Base-by-base conservation (phyloP, 1,140 invertebrate genomes). In the Agraylea sexmaculata region DNA sequence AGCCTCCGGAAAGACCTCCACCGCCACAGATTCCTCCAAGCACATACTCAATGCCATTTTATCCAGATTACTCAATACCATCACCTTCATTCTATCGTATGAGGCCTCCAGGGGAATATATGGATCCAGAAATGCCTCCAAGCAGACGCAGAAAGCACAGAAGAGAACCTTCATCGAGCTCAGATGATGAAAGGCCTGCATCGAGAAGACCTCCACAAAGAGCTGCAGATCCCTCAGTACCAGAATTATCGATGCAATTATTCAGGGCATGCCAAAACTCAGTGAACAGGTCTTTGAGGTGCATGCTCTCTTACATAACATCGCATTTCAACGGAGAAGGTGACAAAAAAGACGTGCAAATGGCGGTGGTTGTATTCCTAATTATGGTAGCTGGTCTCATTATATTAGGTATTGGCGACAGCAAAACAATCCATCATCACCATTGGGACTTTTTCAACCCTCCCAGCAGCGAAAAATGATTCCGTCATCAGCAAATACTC, bases 361-460 rank as follows among this genome's bases (percentile, higher is more conserved):
- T 80, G 43, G 74, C 77, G 1, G 59, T 85, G 48, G 75, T 83
- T 30, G 77, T 83, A 51, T 70, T 87, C 28, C 65, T 87, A 28
- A 70, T 86, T 28, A 60, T 87, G 19, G 71, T 86, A 18, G 78
- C 78, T 19, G 78, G 75, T 1, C 57, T 86, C 12, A 69, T 86
- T 19, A 66, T 83, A 57, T 59, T 82, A 16, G 76, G 75, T n/a
- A 72, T 78, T 33, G 73, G 73, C 41, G 74, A 73, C 28, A 74
- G 77, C 20, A 71, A 73, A 45, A 77, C 78, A 13, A 70, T 85
- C 25, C 80, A 80, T 42, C 79, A 86, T 57, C 77, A 84, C 53
- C 73, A 76, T 49, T 87, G 84, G 84, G 83, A 87, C 56, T 87
- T 79, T 55, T 85, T 81, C 50, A 84, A 82, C 66, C 82, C 81